phyloP scores from a whole-genome alignment of 2,888 invertebrate genomes.

The Sericinus montela region DNA sequence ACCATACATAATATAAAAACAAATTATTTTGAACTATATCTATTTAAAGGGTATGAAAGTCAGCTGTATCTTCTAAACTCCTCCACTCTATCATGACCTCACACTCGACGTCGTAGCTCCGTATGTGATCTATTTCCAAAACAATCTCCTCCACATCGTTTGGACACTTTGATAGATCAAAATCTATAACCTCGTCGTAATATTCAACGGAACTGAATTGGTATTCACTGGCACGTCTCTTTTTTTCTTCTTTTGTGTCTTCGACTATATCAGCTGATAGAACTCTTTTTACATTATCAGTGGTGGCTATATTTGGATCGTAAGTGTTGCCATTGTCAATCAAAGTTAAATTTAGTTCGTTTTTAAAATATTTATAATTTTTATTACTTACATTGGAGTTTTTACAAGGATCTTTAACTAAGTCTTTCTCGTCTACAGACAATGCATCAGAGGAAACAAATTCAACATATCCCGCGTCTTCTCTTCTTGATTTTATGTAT shows the following conservation, averaged over 20 bases:
- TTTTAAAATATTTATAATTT: background rate
- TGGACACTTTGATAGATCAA: slow-evolving; percentile 38
- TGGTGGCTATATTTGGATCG: slow-evolving; percentile 15
- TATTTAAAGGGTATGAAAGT: too few species aligned
- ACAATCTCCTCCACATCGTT: slow-evolving; percentile 41
- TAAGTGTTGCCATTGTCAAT: background rate
- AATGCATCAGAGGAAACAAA: slow-evolving; percentile 46
- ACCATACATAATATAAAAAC: too few species aligned
- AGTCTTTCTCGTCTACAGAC: slow-evolving; percentile 31
- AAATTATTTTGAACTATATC: too few species aligned
- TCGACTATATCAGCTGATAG: background rate
- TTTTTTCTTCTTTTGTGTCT: slow-evolving; percentile 10
- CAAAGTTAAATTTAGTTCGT: too few species aligned
- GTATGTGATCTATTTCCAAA: slow-evolving; percentile 45
- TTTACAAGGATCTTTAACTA: slow-evolving; percentile 30
- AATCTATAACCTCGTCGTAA: slow-evolving; percentile 47
- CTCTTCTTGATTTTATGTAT: slow-evolving; percentile 40
- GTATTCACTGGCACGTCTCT: slow-evolving; percentile 47
- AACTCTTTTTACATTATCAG: slow-evolving; percentile 6
- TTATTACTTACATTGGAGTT: slow-evolving; percentile 8
- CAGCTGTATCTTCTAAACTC: slow-evolving; percentile 36
- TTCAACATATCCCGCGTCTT: slow-evolving; percentile 42
- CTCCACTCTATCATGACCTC: slow-evolving; percentile 48
- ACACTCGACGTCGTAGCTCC: slow-evolving; percentile 54
- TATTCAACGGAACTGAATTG: slow-evolving; percentile 58